These are phyloP conservation scores for Pachypanchax playfairii DNA, from an alignment of 2,113 vertebrate species.

Conservation along the genomic window DNA sequence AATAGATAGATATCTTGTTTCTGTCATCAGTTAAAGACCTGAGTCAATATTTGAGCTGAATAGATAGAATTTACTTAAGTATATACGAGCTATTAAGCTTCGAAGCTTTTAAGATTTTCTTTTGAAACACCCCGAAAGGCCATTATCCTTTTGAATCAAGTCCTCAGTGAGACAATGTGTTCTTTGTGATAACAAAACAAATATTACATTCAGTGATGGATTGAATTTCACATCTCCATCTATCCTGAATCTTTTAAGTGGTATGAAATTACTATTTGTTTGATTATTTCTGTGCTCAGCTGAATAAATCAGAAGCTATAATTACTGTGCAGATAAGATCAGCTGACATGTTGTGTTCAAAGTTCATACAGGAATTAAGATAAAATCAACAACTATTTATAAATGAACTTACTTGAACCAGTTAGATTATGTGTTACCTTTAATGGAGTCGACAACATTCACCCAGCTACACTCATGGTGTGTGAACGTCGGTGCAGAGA, in stretches of 20 bases:
- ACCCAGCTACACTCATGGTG: constrained; percentile 82
- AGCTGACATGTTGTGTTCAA: neutral
- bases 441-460: constrained; percentile 77
- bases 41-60: constrained; percentile 45
- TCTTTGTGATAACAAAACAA: constrained; percentile 24
- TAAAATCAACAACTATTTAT: neutral
- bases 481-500: constrained; percentile 21
- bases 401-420: neutral
- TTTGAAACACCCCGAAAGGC: neutral
- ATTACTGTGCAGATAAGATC: constrained; percentile 4
- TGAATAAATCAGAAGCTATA: neutral
- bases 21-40: constrained; percentile 16
- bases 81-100: constrained; percentile 3
- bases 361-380: neutral
- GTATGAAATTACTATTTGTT: constrained; percentile 14
- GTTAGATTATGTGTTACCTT: constrained; percentile 77
- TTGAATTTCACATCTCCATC: constrained; percentile 30
- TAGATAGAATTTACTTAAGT: constrained; percentile 5
- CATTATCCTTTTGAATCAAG: constrained; percentile 12
- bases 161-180: constrained; percentile 2
- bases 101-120: constrained; percentile 1
- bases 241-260: constrained; percentile 14
- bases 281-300: constrained; percentile 1
- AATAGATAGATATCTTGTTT: neutral
- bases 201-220: constrained; percentile 13